Percentiles rank a stretch among this genome's conserved stretches.
These are phyloP conservation scores for Trichosurus vulpecula DNA, from an alignment of 2,797 vertebrate genomes.

Conservation along the genomic window DNA sequence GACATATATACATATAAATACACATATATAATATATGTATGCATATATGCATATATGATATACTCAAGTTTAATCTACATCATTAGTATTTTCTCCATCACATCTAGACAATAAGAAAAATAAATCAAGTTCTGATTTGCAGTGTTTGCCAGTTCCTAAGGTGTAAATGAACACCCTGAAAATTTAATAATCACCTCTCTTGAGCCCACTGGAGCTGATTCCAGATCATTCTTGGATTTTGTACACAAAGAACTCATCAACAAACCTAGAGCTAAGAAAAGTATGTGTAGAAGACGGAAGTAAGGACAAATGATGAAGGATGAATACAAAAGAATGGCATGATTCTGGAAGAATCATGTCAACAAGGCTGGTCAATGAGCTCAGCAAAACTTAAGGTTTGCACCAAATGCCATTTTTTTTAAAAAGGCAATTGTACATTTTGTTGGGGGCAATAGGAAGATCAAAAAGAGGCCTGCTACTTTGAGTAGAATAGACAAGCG, in stretches of 20 bases:
- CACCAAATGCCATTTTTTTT: too few species aligned
- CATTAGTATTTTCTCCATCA: neutral
- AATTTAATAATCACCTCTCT: neutral
- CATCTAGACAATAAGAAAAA: neutral
- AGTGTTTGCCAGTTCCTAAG: neutral
- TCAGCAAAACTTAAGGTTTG: neutral
- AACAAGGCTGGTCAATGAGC: neutral
- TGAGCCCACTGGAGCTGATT: neutral
- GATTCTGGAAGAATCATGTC: neutral
- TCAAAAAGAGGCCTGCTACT: neutral
- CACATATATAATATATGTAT: neutral
- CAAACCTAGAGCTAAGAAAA: neutral
- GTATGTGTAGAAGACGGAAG: neutral
- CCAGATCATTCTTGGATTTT: neutral
- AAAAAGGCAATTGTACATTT: neutral
- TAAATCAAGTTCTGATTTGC: neutral
- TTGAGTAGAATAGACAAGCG: neutral
- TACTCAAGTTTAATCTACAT: neutral
- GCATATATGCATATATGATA: neutral
- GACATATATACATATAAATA: too few species aligned
- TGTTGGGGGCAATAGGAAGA: neutral
- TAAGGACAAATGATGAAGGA: neutral
- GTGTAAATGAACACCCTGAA: neutral
- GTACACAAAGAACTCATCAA: neutral
- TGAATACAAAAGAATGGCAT: neutral